phyloP scores from a whole-genome alignment of 1,140 invertebrate genomes.

The Linepithema humile region DNA sequence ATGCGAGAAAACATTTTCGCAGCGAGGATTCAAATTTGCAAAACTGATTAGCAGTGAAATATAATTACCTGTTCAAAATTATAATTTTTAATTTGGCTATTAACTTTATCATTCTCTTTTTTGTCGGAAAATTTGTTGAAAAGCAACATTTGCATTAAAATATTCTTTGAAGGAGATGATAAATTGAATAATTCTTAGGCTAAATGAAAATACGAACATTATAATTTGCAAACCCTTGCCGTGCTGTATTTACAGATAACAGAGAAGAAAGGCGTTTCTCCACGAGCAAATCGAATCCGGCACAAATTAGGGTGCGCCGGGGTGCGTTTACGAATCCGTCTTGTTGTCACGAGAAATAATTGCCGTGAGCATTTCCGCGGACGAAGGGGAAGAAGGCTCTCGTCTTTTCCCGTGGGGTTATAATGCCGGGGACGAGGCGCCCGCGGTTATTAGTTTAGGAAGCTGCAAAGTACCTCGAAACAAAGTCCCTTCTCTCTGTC shows the following conservation, averaged over 20 bases:
- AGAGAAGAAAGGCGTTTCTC: constrained; percentile 9
- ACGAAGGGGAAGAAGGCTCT: constrained; percentile 23
- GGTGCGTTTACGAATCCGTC: constrained; percentile 59
- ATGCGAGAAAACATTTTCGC: neutral
- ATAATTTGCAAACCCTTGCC: constrained; percentile 43
- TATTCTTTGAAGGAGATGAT: neutral
- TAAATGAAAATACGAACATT: constrained; percentile 49
- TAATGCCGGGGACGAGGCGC: constrained; percentile 70
- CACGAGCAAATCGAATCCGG: constrained; percentile 68
- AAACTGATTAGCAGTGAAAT: neutral
- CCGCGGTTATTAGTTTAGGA: constrained; percentile 82
- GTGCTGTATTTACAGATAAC: neutral
- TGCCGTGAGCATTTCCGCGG: constrained; percentile 61
- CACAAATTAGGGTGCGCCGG: constrained; percentile 76
- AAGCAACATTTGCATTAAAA: neutral
- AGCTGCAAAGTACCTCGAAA: constrained; percentile 78
- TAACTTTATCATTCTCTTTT: neutral
- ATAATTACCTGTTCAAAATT: neutral
- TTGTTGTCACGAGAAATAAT: constrained; percentile 72
- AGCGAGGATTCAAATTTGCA: neutral
- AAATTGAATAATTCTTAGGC: constrained; percentile 3
- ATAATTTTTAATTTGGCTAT: neutral
- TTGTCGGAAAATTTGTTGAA: neutral
- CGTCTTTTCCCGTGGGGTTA: constrained; percentile 64
- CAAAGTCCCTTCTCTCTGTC: constrained; percentile 68